phyloP scores from a whole-genome alignment of 2,888 invertebrate species.

The Agrotis puta region DNA sequence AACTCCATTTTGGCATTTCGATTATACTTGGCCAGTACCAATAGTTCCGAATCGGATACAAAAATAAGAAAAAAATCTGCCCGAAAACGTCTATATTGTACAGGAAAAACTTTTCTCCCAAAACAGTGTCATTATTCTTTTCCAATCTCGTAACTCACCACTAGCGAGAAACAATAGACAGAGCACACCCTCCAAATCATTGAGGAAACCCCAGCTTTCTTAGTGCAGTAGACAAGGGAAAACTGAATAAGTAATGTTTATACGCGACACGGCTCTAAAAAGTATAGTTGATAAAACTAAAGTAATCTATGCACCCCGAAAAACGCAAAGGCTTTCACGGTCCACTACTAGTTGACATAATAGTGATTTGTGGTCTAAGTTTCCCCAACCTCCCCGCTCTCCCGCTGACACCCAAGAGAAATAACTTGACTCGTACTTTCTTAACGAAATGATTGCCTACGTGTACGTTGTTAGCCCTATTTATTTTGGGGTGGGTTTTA shows the following conservation, averaged over 20 bases:
- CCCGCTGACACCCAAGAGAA: constrained; percentile 82
- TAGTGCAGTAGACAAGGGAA: constrained; percentile 33
- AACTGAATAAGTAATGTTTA: constrained; percentile 47
- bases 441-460: constrained; percentile 90
- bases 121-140: constrained; percentile 32
- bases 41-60: too few relatives aligned
- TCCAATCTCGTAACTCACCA: constrained; percentile 46
- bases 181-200: constrained; percentile 34
- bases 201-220: constrained; percentile 49
- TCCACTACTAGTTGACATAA: constrained; percentile 82
- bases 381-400: constrained; percentile 70
- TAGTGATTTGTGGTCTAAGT: constrained; percentile 84
- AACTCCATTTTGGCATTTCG: neutral
- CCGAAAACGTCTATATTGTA: neutral
- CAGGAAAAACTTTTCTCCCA: constrained; percentile 14
- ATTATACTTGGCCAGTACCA: neutral
- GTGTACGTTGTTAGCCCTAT: constrained; percentile 88
- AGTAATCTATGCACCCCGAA: constrained; percentile 67
- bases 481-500: constrained; percentile 88
- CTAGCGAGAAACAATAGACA: constrained; percentile 37
- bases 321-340: constrained; percentile 69
- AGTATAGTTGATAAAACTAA: constrained; percentile 56
- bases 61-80: too few relatives aligned
- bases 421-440: constrained; percentile 87
- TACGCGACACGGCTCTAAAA: constrained; percentile 35